phyloP scores from a whole-genome alignment of 2,797 vertebrate genomes.

The Atherinosoma microstoma region DNA sequence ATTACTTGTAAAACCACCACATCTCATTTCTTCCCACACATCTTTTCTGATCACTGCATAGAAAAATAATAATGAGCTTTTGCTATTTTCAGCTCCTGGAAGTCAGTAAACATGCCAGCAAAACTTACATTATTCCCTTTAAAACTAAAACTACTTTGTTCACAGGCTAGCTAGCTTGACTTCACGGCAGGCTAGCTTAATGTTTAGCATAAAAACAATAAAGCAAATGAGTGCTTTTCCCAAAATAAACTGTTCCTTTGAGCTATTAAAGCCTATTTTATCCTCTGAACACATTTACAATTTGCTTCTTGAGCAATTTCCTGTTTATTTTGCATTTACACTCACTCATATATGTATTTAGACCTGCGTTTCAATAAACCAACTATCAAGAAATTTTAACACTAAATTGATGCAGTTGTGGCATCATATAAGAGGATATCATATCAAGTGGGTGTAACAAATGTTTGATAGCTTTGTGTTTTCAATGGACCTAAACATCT shows the following conservation, averaged over 20 bases:
- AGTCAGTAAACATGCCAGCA: not conserved
- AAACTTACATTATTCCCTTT: not conserved
- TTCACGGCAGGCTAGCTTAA: no score
- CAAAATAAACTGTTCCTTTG: slow-evolving; percentile 24
- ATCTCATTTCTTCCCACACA: not conserved
- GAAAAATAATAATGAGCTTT: not conserved
- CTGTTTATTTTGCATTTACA: slow-evolving; percentile 21
- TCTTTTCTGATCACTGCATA: not conserved
- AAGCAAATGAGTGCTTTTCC: slow-evolving; percentile 2
- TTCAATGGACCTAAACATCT: slow-evolving; percentile 44
- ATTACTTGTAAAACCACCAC: not conserved
- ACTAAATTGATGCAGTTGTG: no score
- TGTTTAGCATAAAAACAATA: no score
- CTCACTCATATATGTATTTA: not conserved
- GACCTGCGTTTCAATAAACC: not conserved
- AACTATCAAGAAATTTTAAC: no score
- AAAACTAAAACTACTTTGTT: not conserved
- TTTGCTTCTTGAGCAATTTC: not conserved
- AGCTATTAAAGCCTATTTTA: not conserved
- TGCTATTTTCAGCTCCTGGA: not conserved
- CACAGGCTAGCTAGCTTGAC: no score
- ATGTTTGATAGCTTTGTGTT: slow-evolving; percentile 5
- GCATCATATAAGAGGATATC: slow-evolving; percentile 6
- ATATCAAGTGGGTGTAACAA: slow-evolving; percentile 14
- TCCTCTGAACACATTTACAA: slow-evolving; percentile 1